Base-by-base conservation (phyloP, 2,797 vertebrate species). In the Mus caroli region DNA sequence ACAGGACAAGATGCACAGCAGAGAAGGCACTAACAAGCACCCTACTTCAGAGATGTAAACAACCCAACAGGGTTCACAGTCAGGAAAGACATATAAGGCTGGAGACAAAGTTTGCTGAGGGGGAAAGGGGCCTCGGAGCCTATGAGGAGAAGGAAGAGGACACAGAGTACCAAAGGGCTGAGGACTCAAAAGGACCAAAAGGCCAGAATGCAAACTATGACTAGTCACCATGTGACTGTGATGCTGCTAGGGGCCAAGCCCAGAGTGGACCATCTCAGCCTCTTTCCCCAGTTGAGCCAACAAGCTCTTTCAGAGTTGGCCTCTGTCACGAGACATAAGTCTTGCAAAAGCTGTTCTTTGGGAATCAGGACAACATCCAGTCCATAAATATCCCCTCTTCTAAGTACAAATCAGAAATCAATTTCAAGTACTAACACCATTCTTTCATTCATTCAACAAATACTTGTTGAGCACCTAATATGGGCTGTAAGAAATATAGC, bases 361-460 rank as follows among this genome's bases (percentile, higher is more conserved):
- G 37, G 19, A 69, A 69, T 71, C 22, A 14, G 8, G 50, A 77
- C 31, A 86, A 52, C 2, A n/a, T 58, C 22, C 69, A 88, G 52
- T 71, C 69, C 75, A 76, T 26, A 58, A 0, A 6, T 13, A 50
- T 12, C 58, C 22, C 78, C 31, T 86, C 69, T n/a, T n/a, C 15
- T 0, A 50, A 84, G 54, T 54, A 54, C 43, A 84, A 50, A 77
- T 26, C 26, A 73, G 77, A 60, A 90, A n/a, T 17, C 19, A 71
- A 37, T 46, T 90, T 78, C 50, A 89, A 71, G 76, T 37, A 67
- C 43, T 76, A 84, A 46, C 73, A 4, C 9, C 77, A 85, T 86
- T 84, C 40, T 84, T 92, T 94, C 88, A 52, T 89, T 94, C 95
- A 96, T 94, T 97, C 97, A 97, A 96, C 94, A 97, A 97, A 95